A percentile compares a stretch with the other conserved stretches of the same genome.
Evolutionary conservation across 1,140 invertebrate species (phyloP).

Genomic region (Heterodera schachtii): DNA sequence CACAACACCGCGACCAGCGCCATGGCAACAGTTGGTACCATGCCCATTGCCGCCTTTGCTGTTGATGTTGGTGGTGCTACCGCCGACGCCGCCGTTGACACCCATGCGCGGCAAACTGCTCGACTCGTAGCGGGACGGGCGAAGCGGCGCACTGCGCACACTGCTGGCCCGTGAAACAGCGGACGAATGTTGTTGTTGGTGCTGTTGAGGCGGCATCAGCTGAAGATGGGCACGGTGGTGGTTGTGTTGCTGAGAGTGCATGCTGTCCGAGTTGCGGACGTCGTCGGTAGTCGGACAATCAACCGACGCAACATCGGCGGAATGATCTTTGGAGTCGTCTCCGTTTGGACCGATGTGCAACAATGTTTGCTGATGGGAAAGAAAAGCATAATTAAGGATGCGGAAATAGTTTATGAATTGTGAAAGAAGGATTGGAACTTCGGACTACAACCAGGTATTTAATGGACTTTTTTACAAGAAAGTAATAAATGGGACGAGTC

Average conservation of each 20-base stretch:
- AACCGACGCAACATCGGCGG: background rate
- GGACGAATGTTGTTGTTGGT: background rate
- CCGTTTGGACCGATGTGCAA: background rate
- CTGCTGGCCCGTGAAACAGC: background rate
- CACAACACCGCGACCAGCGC: too few relatives aligned
- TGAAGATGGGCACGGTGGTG: background rate
- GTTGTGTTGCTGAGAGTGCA: too few relatives aligned
- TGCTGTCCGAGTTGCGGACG: too few relatives aligned
- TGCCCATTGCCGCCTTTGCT: too few relatives aligned
- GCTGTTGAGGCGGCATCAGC: background rate
- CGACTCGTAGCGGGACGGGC: background rate
- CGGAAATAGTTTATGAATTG: too few relatives aligned
- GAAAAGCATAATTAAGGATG: too few relatives aligned
- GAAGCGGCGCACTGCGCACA: background rate
- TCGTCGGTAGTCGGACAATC: too few relatives aligned
- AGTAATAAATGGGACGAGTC: too few relatives aligned
- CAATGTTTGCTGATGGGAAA: background rate
- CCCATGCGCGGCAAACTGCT: background rate
- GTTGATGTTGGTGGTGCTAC: background rate
- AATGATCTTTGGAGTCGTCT: background rate
- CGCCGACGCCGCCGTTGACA: background rate
- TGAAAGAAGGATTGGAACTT: too few relatives aligned
- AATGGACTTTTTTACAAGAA: too few relatives aligned
- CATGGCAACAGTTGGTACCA: too few relatives aligned
- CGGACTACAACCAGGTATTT: too few relatives aligned